phyloP scores from a whole-genome alignment of 1,140 invertebrate genomes.

The Diplogasteroides magnus region DNA sequence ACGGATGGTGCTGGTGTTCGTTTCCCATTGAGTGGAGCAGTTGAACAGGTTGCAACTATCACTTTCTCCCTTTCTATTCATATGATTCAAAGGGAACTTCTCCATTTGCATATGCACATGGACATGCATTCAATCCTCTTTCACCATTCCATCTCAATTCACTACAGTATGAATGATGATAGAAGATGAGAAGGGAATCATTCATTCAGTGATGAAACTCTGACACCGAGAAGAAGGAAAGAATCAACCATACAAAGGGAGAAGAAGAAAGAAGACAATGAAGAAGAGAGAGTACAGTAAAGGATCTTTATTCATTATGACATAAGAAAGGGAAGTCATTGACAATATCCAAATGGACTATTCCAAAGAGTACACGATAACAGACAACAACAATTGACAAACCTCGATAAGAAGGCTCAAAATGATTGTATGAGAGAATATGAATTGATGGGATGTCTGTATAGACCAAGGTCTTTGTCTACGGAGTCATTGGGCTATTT shows the following conservation, averaged over 20 bases:
- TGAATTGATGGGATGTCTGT: not conserved
- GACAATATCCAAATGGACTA: not conserved
- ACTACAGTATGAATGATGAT: conserved; percentile 11
- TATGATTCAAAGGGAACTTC: conserved; percentile 30
- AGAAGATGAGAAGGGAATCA: not conserved
- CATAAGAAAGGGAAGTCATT: not conserved
- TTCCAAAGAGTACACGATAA: no score
- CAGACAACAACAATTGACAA: no score
- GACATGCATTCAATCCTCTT: conserved; percentile 33
- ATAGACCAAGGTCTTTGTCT: not conserved
- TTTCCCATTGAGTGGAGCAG: conserved; percentile 33
- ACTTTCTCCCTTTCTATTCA: not conserved
- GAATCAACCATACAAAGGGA: not conserved
- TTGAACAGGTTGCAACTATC: conserved; percentile 27
- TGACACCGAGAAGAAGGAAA: not conserved
- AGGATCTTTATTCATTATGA: not conserved
- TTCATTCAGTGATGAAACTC: not conserved
- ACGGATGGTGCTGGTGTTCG: conserved; percentile 34
- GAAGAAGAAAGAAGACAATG: not conserved
- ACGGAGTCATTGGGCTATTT: not conserved
- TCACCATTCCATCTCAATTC: conserved; percentile 33
- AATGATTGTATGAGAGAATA: not conserved
- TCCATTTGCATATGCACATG: conserved; percentile 39
- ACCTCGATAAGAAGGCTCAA: not conserved
- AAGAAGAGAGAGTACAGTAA: not conserved